A percentile compares a stretch with the other conserved stretches of the same genome.
These are phyloP conservation scores for Amniataba percoides DNA, from an alignment of 2,797 vertebrate genomes.

Conservation along the genomic window DNA sequence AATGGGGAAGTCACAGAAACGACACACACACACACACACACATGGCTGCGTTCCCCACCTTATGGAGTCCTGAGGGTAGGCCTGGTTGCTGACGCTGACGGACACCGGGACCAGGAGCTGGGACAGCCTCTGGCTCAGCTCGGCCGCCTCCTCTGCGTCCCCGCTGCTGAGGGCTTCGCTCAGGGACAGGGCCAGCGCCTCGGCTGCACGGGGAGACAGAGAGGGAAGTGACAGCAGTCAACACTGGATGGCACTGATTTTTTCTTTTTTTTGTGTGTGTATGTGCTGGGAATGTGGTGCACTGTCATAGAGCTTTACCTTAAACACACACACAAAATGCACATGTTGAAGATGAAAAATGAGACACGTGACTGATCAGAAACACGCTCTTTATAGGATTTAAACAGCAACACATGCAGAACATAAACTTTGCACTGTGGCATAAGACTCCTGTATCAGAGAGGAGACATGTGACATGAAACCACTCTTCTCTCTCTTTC, in stretches of 20 bases:
- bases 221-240: background rate
- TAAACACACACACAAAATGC: background rate
- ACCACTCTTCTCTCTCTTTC: background rate
- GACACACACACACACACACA: background rate
- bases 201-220: slow-evolving; percentile 74
- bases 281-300: too few species aligned
- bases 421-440: too few species aligned
- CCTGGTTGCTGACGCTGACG: slow-evolving; percentile 77
- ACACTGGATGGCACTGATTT: background rate
- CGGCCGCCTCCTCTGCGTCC: slow-evolving; percentile 77
- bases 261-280: too few species aligned
- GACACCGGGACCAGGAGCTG: slow-evolving; percentile 79
- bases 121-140: slow-evolving; percentile 79
- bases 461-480: background rate
- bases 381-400: background rate
- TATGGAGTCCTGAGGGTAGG: slow-evolving; percentile 78
- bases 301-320: background rate
- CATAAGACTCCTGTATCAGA: background rate
- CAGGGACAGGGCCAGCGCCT: slow-evolving; percentile 83
- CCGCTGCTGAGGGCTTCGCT: slow-evolving; percentile 86
- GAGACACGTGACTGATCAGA: too few species aligned
- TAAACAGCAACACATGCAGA: background rate
- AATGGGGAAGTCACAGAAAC: background rate
- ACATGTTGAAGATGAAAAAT: background rate
- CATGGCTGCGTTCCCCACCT: slow-evolving; percentile 74